These are phyloP conservation scores for Ophioninae sp. DNA, from an alignment of 2,888 invertebrate species.

Conservation along the genomic window DNA sequence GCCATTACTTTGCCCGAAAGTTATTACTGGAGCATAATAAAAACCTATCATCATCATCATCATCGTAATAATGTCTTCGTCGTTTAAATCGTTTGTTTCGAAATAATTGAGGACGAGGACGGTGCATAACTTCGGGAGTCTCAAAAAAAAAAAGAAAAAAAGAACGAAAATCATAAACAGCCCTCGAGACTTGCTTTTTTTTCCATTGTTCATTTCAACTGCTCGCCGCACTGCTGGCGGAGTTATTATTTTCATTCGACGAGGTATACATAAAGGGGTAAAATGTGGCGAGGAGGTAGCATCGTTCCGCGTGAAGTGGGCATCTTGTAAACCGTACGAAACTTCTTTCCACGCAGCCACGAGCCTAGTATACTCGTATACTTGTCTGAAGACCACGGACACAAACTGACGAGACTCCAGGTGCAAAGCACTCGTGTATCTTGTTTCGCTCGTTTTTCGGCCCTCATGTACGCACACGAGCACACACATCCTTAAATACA, in stretches of 20 bases:
- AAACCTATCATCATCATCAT: background rate
- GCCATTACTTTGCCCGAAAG: too few species aligned
- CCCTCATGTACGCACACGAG: conserved; percentile 12
- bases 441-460: conserved; percentile 34
- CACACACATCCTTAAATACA: conserved; percentile 1
- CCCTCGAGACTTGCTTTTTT: background rate
- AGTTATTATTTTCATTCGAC: conserved; percentile 39
- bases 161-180: too few species aligned
- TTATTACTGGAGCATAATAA: too few species aligned
- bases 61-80: background rate
- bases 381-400: conserved; percentile 51
- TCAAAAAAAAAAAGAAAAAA: background rate
- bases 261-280: background rate
- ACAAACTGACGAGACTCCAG: conserved; percentile 52
- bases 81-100: conserved; percentile 15
- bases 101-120: background rate
- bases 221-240: background rate
- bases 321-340: conserved; percentile 28
- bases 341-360: background rate
- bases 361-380: background rate
- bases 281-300: conserved; percentile 22
- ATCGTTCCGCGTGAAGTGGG: conserved; percentile 39
- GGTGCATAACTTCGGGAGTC: conserved; percentile 22
- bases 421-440: conserved; percentile 57
- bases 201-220: background rate